Base-by-base conservation (phyloP, 2,113 vertebrate genomes). In the Ceuthmochares aereus region DNA sequence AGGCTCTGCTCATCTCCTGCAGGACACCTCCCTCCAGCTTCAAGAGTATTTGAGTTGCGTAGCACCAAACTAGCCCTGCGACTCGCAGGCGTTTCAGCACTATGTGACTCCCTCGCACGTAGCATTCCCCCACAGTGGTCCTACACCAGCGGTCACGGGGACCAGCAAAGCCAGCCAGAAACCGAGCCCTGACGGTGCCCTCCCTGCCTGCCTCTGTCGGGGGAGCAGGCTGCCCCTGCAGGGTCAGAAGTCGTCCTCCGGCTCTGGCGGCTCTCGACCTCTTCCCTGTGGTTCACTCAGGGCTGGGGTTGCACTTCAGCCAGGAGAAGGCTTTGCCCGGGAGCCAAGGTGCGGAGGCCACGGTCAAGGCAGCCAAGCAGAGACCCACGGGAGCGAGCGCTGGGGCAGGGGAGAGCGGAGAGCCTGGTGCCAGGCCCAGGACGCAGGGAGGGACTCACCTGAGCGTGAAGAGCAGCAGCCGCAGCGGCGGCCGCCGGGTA, bases 391-490 rank as follows among this genome's bases (percentile, higher is more conserved):
- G 51, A n/a, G 9, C 0, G 2, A 59, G 60, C 29, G 4, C 20
- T 3, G 2, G 18, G 52, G 30, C 10, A 7, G 34, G 77, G 32
- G 42, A 42, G 63, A 14, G 6, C 6, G 27, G 32, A 73, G 59
- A 64, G 72, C 17, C 37, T 5, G 0, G 68, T 12, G 36, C 55
- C 60, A 2, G 58, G 79, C 51, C 4, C 0, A 0, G 76, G 55
- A 13, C 5, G 1, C 0, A 0, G 22, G n/a, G 29, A 84, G 34
- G 0, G 1, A 75, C 98, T 98, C 97, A 99, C 99, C 99, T 99
- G 99, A 97, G 99, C 99, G 42, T 99, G 99, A 55, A 99, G 99
- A 91, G 99, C 99, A 2, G 99, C 99, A 0, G 99, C 99, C 0
- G 99, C 99, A 0, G 99, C 99, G 0, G 99, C 99, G 0, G 99